A percentile compares a stretch with the other conserved stretches of the same genome.
Evolutionary conservation across 1,140 invertebrate genomes (phyloP).

Genomic region (Contarinia nasturtii): DNA sequence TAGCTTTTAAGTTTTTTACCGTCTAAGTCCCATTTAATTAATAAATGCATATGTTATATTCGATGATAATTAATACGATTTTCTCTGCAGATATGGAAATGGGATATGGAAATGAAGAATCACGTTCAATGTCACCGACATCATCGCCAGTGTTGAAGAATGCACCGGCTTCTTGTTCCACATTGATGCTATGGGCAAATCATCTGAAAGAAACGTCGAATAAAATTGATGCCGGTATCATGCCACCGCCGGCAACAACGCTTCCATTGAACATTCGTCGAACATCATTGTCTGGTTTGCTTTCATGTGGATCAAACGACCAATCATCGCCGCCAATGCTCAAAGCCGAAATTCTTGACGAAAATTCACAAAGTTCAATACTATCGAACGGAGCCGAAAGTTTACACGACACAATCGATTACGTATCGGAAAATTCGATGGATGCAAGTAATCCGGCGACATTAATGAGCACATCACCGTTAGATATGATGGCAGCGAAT

Average conservation of each 20-base stretch:
- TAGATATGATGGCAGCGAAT: slow-evolving; percentile 17
- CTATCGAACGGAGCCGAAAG: slow-evolving; percentile 13
- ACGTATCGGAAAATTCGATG: slow-evolving; percentile 6
- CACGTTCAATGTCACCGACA: too few relatives aligned
- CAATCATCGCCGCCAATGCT: slow-evolving; percentile 26
- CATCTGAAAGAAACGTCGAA: slow-evolving; percentile 21
- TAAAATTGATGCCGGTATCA: slow-evolving; percentile 31
- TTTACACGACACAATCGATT: not conserved
- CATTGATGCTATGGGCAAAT: not conserved
- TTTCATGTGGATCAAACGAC: slow-evolving; percentile 7
- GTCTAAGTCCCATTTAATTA: too few relatives aligned
- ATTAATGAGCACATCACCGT: slow-evolving; percentile 5
- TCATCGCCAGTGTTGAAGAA: too few relatives aligned
- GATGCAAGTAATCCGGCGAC: slow-evolving; percentile 14
- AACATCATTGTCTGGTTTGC: slow-evolving; percentile 26
- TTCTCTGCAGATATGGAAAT: too few relatives aligned
- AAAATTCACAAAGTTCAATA: slow-evolving; percentile 40
- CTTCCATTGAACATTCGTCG: slow-evolving; percentile 30
- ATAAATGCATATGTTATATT: too few relatives aligned
- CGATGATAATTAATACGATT: too few relatives aligned
- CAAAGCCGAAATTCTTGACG: slow-evolving; percentile 51
- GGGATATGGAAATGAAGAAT: too few relatives aligned
- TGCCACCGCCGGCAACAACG: slow-evolving; percentile 35
- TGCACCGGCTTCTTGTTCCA: too few relatives aligned
- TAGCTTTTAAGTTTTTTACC: too few relatives aligned